These are phyloP conservation scores for Paragorgia papillata DNA, from an alignment of 92 coral and sea anemone species.

Conservation along the genomic window DNA sequence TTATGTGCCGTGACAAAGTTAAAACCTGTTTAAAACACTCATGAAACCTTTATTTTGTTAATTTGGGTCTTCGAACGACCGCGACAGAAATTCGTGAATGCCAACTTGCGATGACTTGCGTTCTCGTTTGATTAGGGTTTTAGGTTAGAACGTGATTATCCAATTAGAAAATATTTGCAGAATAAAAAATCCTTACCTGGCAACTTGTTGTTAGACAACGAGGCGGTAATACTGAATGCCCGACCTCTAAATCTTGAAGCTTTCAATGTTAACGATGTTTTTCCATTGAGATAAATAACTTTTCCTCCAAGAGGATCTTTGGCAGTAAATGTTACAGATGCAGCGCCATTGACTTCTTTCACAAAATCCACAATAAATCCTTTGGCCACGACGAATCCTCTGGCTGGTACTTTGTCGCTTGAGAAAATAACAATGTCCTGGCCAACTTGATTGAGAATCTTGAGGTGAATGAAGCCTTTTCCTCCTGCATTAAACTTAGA, in stretches of 20 bases:
- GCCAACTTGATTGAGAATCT: constrained; percentile 61
- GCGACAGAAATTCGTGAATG: too few relatives aligned
- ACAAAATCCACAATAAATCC: constrained; percentile 24
- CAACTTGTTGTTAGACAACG: too few relatives aligned
- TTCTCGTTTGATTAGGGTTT: too few relatives aligned
- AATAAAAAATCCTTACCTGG: too few relatives aligned
- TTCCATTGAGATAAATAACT: constrained; percentile 23
- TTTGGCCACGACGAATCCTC: constrained; percentile 52
- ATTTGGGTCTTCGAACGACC: too few relatives aligned
- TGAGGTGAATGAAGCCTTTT: constrained; percentile 54
- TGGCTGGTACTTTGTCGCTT: constrained; percentile 53
- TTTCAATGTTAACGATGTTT: not conserved
- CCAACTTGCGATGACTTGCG: too few relatives aligned
- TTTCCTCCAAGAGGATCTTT: constrained; percentile 27
- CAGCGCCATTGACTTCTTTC: constrained; percentile 10
- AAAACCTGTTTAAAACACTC: too few relatives aligned
- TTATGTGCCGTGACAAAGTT: too few relatives aligned
- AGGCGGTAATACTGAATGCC: constrained; percentile 6
- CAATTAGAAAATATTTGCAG: too few relatives aligned
- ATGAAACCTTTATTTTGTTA: too few relatives aligned
- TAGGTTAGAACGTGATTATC: too few relatives aligned
- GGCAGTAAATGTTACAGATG: constrained; percentile 13
- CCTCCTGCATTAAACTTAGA: constrained; percentile 52
- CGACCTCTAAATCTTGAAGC: constrained; percentile 26
- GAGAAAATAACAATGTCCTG: constrained; percentile 52